Base-by-base conservation (phyloP, 2,797 vertebrate species). In the Acipenser ruthenus region DNA sequence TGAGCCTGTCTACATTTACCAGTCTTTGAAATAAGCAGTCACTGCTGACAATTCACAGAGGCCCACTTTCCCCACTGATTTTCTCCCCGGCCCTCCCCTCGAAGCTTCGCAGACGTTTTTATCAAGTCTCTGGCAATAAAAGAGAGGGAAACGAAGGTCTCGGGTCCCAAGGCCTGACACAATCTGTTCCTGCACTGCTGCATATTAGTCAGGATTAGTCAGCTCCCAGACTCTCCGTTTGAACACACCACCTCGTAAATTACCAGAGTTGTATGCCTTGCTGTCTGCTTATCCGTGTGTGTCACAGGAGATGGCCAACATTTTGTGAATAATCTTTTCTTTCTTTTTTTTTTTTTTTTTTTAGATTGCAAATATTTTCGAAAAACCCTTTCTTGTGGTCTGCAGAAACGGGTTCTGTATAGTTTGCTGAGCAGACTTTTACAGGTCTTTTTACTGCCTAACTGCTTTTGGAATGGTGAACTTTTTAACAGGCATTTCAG, bases 41-140 rank as follows among this genome's bases (percentile, higher is more conserved):
- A 72, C 65, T 56, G 67, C 71, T 78, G 76, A 75, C 70, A 72
- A 70, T 67, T 70, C 68, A 66, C 70, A 74, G 77, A 70, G 65
- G 68, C 62, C 72, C 68, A n/a, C 5, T 53, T 48, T 55, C 18
- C 18, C 6, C 64, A 10, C 61, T 37, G 12, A 6, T 47, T 55
- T 12, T 50, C 50, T 10, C 49, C 63, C 63, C 9, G 12, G 51
- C 62, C 62, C 52, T 53, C 47, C 48, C 58, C 66, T 56, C 72
- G 67, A 37, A 48, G 60, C 69, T 18, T 68, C 63, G 50, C 65
- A 71, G 65, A 66, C 62, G 63, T 62, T 67, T 79, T 75, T 68
- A 75, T 79, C 73, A 69, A 69, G 71, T 70, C 68, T 72, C 65
- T 52, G 58, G 73, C 49, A 66, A 74, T 67, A 69, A 69, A 70